Evolutionary conservation across 2,797 vertebrate genomes (phyloP), one percentile per base, ranked within the genome.

Genomic region (Chloroceryle amazona): DNA sequence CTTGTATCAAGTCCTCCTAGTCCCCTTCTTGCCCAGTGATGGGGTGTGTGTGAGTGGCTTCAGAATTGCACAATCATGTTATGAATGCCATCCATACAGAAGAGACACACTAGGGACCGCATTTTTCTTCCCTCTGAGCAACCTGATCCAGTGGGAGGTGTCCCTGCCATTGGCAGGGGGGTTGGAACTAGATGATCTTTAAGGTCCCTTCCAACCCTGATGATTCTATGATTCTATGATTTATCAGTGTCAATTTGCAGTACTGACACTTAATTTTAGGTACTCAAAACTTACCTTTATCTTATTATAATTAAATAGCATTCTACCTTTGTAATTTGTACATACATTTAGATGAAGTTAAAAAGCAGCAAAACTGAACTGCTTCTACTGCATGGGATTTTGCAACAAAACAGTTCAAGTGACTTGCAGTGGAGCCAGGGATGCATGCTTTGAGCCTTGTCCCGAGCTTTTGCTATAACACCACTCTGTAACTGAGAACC

Each of bases 261-360:
- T 82, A 44, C 6, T 62, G n/a, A 42, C 75, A 15, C 33, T 82
- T 80, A 41, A 52, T 82, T 92, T 86, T 9, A 71, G 8, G 2
- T 87, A 35, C 21, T 87, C 47, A 35, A 52, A 46, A 87, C 85
- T 93, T 79, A 70, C 20, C 46, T 37, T 82, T 76, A 61, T 90
- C 35, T 35, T 61, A 51, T 14, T 58, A 8, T 67, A 57, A 60
- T 81, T 82, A 85, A 76, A 49, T 42, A 76, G 9, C 9, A 25
- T 84, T 84, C 44, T 65, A 11, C 22, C 10, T 44, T 18, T 73
- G 9, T 58, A 8, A 57, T 83, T 89, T 76, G 25, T 74, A 29
- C 23, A 16, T 60, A 16, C 16, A 2, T 37, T 18, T 84, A 57
- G 26, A 33, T 63, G 28, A 72, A 41, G 26, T 66, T 81, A 72